Evolutionary conservation across 2,888 invertebrate genomes (phyloP), one percentile per base, ranked within the genome.

Genomic region (Metallyticus violacea): DNA sequence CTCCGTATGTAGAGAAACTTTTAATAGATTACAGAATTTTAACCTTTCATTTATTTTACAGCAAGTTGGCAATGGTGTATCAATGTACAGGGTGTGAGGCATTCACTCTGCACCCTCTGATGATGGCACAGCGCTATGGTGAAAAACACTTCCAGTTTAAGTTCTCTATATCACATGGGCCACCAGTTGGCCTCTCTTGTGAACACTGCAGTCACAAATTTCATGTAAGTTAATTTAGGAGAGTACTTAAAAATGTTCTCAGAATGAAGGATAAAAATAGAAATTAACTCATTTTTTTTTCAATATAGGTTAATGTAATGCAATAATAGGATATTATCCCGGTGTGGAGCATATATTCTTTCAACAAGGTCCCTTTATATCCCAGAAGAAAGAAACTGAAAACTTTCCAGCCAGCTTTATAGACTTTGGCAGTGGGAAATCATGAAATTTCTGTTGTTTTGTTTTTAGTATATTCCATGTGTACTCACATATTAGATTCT

Each of bases 11-110:
- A n/a, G n/a, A n/a, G n/a, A n/a, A n/a, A n/a, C n/a, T n/a, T n/a
- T n/a, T n/a, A n/a, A n/a, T n/a, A n/a, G n/a, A n/a, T n/a, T n/a
- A n/a, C n/a, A n/a, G n/a, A n/a, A n/a, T n/a, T n/a, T n/a, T n/a
- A n/a, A n/a, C n/a, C 2, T 62, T 15, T 62, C 22, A 62, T 62
- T 81, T 83, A 86, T 85, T 87, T 91, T 92, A 40, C 91, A 97
- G 97, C 90, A 98, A 99, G 91, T 93, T 97, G 83, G 96, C 98
- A 0, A 95, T 96, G 94, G 95, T 98, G 2, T 97, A 97, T 91
- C 96, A 97, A 89, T 99, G 99, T 91, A 95, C 95, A 1, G 98
- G 98, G 0, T 99, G 99, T 91, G 97, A 97, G 89, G 95, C 95
- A 81, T 94, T 95, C 86, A 94, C 94, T 0, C 92, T 98, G 1